phyloP scores from a whole-genome alignment of 2,113 vertebrate species.

The Cairina moschata region DNA sequence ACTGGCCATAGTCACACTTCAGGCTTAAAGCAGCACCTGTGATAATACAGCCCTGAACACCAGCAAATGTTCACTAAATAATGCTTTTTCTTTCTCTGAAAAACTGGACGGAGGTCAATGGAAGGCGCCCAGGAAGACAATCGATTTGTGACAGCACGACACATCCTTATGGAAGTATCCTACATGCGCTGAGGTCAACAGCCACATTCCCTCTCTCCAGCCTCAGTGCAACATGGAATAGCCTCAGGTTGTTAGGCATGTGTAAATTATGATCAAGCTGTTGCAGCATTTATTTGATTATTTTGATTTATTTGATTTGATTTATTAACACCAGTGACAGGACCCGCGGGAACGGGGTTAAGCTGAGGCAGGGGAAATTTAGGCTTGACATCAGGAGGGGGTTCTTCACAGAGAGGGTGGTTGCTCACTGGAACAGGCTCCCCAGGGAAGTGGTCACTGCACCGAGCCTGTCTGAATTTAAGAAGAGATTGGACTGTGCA shows the following conservation, averaged over 20 bases:
- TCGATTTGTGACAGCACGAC: not conserved
- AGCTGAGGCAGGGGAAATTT: too few relatives aligned
- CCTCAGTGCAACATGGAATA: not conserved
- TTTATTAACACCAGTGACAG: too few relatives aligned
- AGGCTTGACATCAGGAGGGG: too few relatives aligned
- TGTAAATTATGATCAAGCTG: not conserved
- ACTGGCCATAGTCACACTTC: not conserved
- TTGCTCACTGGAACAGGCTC: too few relatives aligned
- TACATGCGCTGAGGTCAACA: not conserved
- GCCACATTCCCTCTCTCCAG: not conserved
- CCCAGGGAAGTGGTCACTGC: too few relatives aligned
- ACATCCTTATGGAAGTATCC: not conserved
- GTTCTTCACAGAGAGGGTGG: too few relatives aligned
- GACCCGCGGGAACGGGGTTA: too few relatives aligned
- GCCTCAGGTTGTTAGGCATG: not conserved
- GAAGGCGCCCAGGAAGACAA: not conserved
- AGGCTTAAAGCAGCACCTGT: not conserved
- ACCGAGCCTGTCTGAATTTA: too few relatives aligned
- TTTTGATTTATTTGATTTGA: too few relatives aligned
- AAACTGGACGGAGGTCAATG: not conserved
- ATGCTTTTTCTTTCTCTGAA: not conserved
- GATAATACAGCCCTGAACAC: not conserved
- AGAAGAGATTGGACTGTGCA: too few relatives aligned
- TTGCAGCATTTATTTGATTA: not conserved
- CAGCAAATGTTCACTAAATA: not conserved